Percentiles rank a stretch among this genome's conserved stretches.
phyloP scores from a whole-genome alignment of 1,140 invertebrate species.

The Papilio xuthus region DNA sequence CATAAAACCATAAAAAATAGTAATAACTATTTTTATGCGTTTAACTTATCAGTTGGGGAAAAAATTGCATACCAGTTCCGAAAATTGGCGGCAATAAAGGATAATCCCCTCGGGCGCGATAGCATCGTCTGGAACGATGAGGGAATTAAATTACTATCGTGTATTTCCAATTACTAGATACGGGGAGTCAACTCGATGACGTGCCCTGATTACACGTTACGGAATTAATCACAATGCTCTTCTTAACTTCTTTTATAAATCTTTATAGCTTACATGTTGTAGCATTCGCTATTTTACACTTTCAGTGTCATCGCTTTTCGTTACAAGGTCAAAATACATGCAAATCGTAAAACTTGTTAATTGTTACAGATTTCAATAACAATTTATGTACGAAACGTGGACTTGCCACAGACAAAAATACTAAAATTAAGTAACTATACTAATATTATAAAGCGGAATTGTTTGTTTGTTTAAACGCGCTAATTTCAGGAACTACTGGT shows the following conservation, averaged over 20 bases:
- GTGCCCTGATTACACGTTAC: not conserved
- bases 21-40: not conserved
- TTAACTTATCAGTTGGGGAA: not conserved
- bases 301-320: no score
- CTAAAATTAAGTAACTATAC: no score
- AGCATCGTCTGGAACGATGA: conserved; percentile 28
- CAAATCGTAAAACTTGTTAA: no score
- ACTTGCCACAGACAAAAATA: no score
- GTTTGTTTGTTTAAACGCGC: no score
- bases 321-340: no score
- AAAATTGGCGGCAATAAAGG: conserved; percentile 24
- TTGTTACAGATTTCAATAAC: no score
- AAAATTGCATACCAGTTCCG: conserved; percentile 16
- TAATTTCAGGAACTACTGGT: no score
- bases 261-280: no score
- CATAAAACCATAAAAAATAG: not conserved
- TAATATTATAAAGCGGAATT: no score
- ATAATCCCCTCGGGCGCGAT: conserved; percentile 19
- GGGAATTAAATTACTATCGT: conserved; percentile 30
- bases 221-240: not conserved
- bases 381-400: no score
- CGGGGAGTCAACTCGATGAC: conserved; percentile 24
- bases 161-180: conserved; percentile 31
- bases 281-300: no score
- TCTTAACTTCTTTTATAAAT: not conserved